Evolutionary conservation across 2,113 vertebrate species (phyloP).

Genomic region (Percopsis transmontana): DNA sequence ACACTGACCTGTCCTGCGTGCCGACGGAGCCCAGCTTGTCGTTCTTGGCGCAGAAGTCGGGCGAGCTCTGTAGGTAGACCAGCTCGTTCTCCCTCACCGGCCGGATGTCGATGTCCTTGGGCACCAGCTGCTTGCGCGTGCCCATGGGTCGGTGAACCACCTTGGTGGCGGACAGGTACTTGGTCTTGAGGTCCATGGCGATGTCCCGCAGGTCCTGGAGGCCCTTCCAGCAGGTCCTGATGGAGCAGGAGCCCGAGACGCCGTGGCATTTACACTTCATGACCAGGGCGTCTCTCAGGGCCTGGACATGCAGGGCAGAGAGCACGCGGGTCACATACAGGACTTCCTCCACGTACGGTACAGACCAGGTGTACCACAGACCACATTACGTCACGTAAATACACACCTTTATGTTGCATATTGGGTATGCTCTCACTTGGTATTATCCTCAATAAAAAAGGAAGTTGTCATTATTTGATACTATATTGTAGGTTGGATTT

Average conservation of each 20-base stretch:
- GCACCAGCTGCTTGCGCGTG: constrained; percentile 96
- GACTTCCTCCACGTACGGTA: too few species aligned
- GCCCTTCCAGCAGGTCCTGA: constrained; percentile 97
- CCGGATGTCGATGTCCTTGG: constrained; percentile 96
- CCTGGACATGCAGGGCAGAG: constrained; percentile 67
- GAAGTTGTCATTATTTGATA: too few species aligned
- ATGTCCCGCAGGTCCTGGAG: constrained; percentile 92
- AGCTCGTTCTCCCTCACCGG: constrained; percentile 94
- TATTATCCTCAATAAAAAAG: too few species aligned
- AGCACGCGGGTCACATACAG: too few species aligned
- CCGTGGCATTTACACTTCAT: constrained; percentile 99
- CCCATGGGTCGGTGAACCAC: constrained; percentile 94
- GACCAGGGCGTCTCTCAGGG: constrained; percentile 87
- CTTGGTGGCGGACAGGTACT: constrained; percentile 96
- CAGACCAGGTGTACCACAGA: too few species aligned
- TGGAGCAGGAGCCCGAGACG: constrained; percentile 97
- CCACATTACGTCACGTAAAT: too few species aligned
- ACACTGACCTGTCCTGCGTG: constrained; percentile 92
- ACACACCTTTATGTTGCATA: too few species aligned
- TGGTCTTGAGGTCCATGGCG: constrained; percentile 92
- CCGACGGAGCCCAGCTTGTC: constrained; percentile 94
- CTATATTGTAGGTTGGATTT: too few species aligned
- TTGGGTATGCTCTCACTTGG: too few species aligned
- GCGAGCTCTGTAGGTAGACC: constrained; percentile 96
- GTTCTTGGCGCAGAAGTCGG: constrained; percentile 93